Conservation (phyloP, 1,140 invertebrate genomes). For the Temnothorax longispinosus region DNA sequence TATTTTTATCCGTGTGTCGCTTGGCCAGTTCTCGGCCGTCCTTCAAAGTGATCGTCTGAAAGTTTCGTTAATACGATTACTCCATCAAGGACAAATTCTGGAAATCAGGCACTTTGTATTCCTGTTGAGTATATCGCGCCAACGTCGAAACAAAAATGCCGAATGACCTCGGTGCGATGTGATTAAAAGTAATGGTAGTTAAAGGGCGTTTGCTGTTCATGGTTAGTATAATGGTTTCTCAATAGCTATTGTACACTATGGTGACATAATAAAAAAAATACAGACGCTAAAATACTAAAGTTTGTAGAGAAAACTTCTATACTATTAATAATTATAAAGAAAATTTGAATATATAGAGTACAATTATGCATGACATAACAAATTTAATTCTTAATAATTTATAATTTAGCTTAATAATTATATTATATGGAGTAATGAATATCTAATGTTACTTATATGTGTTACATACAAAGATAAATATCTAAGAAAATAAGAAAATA, state of each 20-base stretch:
- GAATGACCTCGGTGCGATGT: not conserved
- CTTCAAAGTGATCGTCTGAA: conserved; percentile 61
- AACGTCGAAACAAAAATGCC: conserved; percentile 21
- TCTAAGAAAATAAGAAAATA: too few species aligned
- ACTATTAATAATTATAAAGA: not conserved
- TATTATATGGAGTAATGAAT: too few species aligned
- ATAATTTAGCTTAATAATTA: too few species aligned
- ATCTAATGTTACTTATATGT: too few species aligned
- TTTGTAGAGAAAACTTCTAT: not conserved
- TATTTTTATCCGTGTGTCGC: not conserved
- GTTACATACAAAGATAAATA: too few species aligned
- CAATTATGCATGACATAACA: not conserved
- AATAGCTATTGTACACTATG: not conserved
- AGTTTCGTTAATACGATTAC: conserved; percentile 66
- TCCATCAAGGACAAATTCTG: conserved; percentile 63
- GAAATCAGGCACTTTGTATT: conserved; percentile 74
- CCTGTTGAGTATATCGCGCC: conserved; percentile 22
- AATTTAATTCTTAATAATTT: not conserved
- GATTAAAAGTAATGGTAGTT: not conserved
- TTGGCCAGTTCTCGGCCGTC: not conserved
- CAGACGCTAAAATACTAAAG: not conserved
- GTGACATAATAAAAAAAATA: not conserved
- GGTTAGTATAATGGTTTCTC: not conserved
- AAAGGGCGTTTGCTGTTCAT: not conserved
- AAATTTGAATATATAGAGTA: too few species aligned